Base-by-base conservation (phyloP, 2,888 invertebrate species). In the Clanis bilineata region DNA sequence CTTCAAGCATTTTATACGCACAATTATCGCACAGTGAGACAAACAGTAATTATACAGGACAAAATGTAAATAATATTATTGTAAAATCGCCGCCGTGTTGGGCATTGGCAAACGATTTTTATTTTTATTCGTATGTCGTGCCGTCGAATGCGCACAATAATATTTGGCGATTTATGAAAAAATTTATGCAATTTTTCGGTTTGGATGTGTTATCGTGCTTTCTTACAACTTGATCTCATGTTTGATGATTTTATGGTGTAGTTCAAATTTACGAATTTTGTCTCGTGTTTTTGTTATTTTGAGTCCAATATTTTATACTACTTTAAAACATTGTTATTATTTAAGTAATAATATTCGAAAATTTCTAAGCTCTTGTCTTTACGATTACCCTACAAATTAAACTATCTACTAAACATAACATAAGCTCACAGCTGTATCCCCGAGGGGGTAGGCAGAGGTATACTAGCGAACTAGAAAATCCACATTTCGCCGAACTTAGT, bases 31-130 rank as follows among this genome's bases (percentile, higher is more conserved):
- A 63, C 73, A 65, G 68, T 73, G 72, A 68, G 73, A 75, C 71
- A 72, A 74, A 70, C 69, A 65, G 71, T 75, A 77, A 77, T 78
- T 74, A 79, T 72, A 65, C 56, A 58, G 71, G 62, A 71, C 67
- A 70, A 77, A 73, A 74, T 72, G 65, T 71, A 69, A 76, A 70
- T 68, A 65, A 72, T 71, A 70, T 70, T 64, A 59, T 69, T 68
- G 62, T 63, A 59, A 61, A 68, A 73, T 69, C 61, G 63, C 66
- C 62, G 58, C 69, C 59, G 62, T 36, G 41, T 57, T 60, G 62
- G 47, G 54, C 41, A 62, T 41, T 43, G 38, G 25, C 36, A 57
- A 62, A 63, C 59, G 57, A 62, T 59, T 60, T 57, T 59, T 62
- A 51, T 32, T 28, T 51, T 51, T 62, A 43, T 36, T 56, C 22